These are phyloP conservation scores for Alexandromys fortis DNA, from an alignment of 2,113 vertebrate genomes.

Conservation along the genomic window DNA sequence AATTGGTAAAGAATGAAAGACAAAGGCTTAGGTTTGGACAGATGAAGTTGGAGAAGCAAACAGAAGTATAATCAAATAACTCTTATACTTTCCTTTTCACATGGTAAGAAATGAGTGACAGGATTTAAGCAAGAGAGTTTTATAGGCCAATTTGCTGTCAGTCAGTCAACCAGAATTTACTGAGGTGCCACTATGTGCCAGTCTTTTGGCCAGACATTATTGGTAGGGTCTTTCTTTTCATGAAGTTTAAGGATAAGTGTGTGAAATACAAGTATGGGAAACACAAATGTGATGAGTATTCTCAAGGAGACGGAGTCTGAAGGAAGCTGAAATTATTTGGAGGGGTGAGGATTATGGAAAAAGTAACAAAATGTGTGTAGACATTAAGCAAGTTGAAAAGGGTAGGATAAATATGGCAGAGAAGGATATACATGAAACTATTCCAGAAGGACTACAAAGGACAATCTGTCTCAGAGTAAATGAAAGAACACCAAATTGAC, in stretches of 20 bases:
- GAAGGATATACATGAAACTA: not conserved
- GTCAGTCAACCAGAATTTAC: slow-evolving; percentile 43
- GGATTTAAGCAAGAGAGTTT: slow-evolving; percentile 16
- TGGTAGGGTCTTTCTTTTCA: not conserved
- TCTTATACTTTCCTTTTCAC: not conserved
- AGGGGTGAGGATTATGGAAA: not conserved
- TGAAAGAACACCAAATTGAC: not conserved
- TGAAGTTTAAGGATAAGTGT: not conserved
- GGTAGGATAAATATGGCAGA: not conserved
- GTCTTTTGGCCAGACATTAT: not conserved
- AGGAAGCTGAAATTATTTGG: not conserved
- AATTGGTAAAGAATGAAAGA: not conserved
- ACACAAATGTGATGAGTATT: not conserved
- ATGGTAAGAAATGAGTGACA: slow-evolving; percentile 3
- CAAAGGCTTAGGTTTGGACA: not conserved
- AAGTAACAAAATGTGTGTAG: too few species aligned
- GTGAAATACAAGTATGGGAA: not conserved
- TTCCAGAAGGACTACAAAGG: not conserved
- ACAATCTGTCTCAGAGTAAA: not conserved
- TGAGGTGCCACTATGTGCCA: not conserved
- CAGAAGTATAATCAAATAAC: not conserved
- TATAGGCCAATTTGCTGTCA: slow-evolving; percentile 5
- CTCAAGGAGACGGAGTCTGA: not conserved
- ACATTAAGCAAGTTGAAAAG: not conserved
- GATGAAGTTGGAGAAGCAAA: not conserved